These are phyloP conservation scores for Cyprinodon variegatus DNA, from an alignment of 2,113 vertebrate species.

Conservation along the genomic window DNA sequence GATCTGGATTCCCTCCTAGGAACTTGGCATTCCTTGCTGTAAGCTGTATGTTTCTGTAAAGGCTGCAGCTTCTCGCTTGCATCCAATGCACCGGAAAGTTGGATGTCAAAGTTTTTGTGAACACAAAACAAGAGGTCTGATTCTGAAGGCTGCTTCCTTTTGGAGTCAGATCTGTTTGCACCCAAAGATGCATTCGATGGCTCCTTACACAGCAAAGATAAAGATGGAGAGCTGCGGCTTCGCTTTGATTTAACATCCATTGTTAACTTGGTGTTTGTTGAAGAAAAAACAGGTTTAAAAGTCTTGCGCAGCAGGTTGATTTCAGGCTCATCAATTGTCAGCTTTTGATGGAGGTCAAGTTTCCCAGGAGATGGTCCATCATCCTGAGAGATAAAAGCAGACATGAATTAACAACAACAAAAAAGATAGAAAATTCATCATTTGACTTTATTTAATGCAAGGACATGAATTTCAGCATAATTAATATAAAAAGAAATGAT, in stretches of 20 bases:
- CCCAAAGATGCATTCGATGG: constrained; percentile 43
- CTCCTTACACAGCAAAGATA: constrained; percentile 67
- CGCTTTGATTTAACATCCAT: constrained; percentile 65
- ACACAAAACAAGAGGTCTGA: constrained; percentile 60
- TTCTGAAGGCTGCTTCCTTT: constrained; percentile 66
- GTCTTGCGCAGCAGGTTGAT: constrained; percentile 73
- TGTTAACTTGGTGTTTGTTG: constrained; percentile 53
- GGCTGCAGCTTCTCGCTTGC: constrained; percentile 42
- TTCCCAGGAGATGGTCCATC: constrained; percentile 64
- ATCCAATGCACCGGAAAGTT: constrained; percentile 5
- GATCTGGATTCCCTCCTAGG: constrained; percentile 17
- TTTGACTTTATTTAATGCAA: not conserved
- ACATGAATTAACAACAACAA: constrained; percentile 6
- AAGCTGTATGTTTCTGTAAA: constrained; percentile 48
- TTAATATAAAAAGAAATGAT: not conserved
- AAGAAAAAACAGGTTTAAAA: constrained; percentile 45
- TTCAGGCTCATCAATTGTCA: constrained; percentile 89
- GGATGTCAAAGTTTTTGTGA: constrained; percentile 43
- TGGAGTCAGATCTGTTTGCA: constrained; percentile 25
- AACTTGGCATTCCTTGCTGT: not conserved
- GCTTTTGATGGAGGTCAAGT: constrained; percentile 84
- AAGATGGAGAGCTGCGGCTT: constrained; percentile 77
- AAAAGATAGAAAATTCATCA: not conserved
- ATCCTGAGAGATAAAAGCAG: constrained; percentile 68
- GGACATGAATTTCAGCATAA: not conserved